phyloP scores from a whole-genome alignment of 2,888 invertebrate species.

The Yponomeuta plumbellus region DNA sequence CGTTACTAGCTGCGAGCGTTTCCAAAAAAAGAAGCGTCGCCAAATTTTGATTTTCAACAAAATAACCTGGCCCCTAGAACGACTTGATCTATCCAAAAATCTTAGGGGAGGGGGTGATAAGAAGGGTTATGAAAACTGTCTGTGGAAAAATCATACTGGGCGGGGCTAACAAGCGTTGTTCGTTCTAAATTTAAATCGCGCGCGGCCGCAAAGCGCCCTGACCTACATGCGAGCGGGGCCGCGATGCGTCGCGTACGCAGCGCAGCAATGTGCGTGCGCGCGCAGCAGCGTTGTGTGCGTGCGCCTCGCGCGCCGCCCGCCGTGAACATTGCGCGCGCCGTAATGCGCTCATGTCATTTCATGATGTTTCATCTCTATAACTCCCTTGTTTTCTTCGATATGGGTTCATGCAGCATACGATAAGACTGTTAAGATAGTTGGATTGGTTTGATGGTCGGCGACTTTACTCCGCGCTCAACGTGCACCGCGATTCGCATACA shows the following conservation, averaged over 20 bases:
- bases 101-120: not conserved
- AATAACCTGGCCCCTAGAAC: not conserved
- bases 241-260: constrained; percentile 49
- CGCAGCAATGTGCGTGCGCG: constrained; percentile 55
- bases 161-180: constrained; percentile 69
- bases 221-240: constrained; percentile 75
- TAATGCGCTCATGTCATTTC: constrained; percentile 52
- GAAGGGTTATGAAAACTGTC: not conserved
- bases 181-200: constrained; percentile 75
- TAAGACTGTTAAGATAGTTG: no score
- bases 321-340: not conserved
- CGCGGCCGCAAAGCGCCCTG: constrained; percentile 74
- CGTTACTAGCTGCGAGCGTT: not conserved
- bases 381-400: constrained; percentile 31
- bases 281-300: not conserved
- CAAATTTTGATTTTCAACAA: not conserved
- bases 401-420: no score
- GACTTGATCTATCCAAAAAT: not conserved
- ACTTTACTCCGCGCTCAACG: not conserved
- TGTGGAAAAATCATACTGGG: constrained; percentile 56
- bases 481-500: not conserved
- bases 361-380: constrained; percentile 70
- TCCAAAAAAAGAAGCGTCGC: no score
- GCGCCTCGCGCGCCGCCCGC: not conserved
- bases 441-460: no score